These are phyloP conservation scores for Mylabris sibirica DNA, from an alignment of 2,888 invertebrate species.

Conservation along the genomic window DNA sequence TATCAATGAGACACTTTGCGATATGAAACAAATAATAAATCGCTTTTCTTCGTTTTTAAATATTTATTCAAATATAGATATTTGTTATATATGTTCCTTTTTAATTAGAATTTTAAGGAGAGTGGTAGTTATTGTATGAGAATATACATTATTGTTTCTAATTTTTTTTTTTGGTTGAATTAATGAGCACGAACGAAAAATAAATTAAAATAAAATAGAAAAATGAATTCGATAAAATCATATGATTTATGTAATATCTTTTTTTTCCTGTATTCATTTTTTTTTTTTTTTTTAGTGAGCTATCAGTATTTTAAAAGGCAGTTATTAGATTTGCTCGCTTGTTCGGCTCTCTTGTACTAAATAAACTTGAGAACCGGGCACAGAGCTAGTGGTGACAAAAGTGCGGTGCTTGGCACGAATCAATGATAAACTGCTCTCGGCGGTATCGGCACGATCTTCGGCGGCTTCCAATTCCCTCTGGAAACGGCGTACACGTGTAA, in stretches of 20 bases:
- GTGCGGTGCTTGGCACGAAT: conserved; percentile 99
- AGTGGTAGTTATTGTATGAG: conserved; percentile 49
- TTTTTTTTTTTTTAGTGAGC: conserved; percentile 22
- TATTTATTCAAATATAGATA: conserved; percentile 49
- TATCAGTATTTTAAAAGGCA: conserved; percentile 32
- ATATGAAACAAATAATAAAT: conserved; percentile 46
- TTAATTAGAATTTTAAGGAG: conserved; percentile 46
- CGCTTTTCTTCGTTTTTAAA: conserved; percentile 39
- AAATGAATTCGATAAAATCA: conserved; percentile 43
- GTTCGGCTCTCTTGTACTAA: conserved; percentile 84
- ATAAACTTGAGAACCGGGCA: conserved; percentile 91
- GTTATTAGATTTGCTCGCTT: conserved; percentile 54
- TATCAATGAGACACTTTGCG: conserved; percentile 38
- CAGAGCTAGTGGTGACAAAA: conserved; percentile 92
- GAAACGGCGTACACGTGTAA: conserved; percentile 96
- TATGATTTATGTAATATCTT: conserved; percentile 26
- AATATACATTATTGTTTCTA: conserved; percentile 33
- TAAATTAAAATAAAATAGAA: conserved; percentile 47
- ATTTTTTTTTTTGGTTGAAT: conserved; percentile 25
- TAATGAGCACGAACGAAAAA: conserved; percentile 57
- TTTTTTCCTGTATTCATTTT: conserved; percentile 19
- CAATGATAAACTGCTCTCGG: conserved; percentile 92
- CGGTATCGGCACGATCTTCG: conserved; percentile 94
- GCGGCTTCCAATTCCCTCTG: conserved; percentile 97
- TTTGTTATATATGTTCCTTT: conserved; percentile 35